A percentile compares a stretch with the other conserved stretches of the same genome.
phyloP scores from a whole-genome alignment of 2,888 invertebrate species.

The Dynastes tityus region DNA sequence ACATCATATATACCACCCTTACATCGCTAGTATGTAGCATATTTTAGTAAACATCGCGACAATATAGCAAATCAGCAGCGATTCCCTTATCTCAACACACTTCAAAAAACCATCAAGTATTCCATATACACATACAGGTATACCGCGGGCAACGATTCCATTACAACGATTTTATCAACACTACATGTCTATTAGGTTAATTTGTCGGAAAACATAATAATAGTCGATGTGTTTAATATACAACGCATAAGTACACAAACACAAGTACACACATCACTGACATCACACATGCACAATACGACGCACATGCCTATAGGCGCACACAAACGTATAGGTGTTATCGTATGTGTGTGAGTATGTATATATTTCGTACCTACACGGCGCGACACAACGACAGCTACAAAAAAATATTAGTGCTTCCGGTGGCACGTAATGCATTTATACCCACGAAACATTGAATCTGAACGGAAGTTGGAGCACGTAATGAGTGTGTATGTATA shows the following conservation, averaged over 20 bases:
- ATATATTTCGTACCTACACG: conserved; percentile 30
- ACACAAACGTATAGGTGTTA: not conserved
- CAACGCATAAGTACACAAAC: conserved; percentile 14
- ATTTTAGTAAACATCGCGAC: conserved; percentile 9
- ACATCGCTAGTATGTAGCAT: not conserved
- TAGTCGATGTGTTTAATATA: conserved; percentile 36
- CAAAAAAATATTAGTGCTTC: conserved; percentile 54
- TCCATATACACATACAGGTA: not conserved
- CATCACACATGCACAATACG: too few species aligned
- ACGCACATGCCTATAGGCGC: not conserved
- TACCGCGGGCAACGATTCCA: conserved; percentile 26
- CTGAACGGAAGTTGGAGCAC: conserved; percentile 59
- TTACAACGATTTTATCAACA: conserved; percentile 43
- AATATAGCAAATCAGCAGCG: conserved; percentile 19
- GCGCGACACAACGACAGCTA: conserved; percentile 39
- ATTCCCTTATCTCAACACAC: conserved; percentile 28
- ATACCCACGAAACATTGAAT: conserved; percentile 58
- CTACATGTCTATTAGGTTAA: conserved; percentile 37
- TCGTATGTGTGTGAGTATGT: not conserved
- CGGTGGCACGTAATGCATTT: conserved; percentile 59
- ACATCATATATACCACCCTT: not conserved
- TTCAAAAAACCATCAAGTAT: conserved; percentile 30
- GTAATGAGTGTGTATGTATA: conserved; percentile 56
- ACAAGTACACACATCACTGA: too few species aligned
- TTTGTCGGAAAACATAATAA: conserved; percentile 46